These are phyloP conservation scores for Hypocryptadius cinnamomeus DNA, from an alignment of 2,113 vertebrate genomes.

Conservation along the genomic window DNA sequence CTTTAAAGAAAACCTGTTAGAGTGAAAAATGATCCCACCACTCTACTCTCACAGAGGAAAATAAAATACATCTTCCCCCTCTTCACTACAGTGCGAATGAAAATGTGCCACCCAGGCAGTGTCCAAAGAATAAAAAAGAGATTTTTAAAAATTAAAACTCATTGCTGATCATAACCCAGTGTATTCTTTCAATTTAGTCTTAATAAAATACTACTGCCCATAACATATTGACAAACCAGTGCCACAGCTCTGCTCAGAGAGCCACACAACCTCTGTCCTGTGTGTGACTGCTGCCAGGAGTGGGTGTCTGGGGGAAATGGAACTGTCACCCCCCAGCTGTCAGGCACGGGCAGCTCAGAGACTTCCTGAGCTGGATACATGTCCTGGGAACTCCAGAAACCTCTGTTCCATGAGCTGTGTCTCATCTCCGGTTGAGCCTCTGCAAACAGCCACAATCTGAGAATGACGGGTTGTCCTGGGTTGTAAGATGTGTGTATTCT, in stretches of 20 bases:
- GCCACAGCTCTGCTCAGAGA: neutral
- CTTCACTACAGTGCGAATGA: neutral
- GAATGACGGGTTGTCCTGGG: neutral
- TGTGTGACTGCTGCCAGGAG: neutral
- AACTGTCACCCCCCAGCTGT: neutral
- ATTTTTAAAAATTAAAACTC: neutral
- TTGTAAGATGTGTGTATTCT: too few species aligned
- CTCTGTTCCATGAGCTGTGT: neutral
- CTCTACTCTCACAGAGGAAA: neutral
- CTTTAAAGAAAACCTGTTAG: neutral
- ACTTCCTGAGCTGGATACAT: neutral
- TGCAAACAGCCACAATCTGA: neutral
- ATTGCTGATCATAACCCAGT: neutral
- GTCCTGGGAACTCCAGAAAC: neutral
- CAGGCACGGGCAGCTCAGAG: neutral
- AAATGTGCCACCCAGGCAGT: neutral
- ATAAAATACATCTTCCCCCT: neutral
- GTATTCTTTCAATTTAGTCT: neutral
- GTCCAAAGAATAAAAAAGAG: neutral
- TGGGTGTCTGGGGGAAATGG: neutral
- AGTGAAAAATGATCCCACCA: neutral
- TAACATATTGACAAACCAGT: fast-evolving
- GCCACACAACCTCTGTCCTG: fast-evolving
- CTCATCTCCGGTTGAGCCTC: neutral
- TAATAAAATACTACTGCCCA: neutral